Evolutionary conservation across 2,797 vertebrate species (phyloP).

Genomic region (Scarus forsteni): DNA sequence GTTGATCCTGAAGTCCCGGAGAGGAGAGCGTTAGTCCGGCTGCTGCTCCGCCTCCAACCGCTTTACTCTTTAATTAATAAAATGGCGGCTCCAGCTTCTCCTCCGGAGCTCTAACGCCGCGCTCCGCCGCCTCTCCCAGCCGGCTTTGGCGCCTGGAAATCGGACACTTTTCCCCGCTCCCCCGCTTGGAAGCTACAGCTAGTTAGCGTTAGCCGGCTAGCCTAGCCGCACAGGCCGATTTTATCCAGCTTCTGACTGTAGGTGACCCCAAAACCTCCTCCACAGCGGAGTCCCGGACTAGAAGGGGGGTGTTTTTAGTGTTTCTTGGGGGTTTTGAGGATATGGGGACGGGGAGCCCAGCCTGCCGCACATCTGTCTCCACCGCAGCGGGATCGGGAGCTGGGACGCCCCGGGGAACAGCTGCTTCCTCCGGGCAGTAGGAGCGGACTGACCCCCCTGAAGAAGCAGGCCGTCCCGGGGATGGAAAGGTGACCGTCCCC

Average conservation of each 20-base stretch:
- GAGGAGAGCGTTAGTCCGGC: background rate
- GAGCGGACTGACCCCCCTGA: slow-evolving; percentile 13
- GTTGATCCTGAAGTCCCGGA: slow-evolving; percentile 25
- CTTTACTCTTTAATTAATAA: background rate
- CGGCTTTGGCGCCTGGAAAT: slow-evolving; percentile 32
- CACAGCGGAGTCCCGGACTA: background rate
- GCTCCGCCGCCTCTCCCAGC: background rate
- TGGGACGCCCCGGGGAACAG: slow-evolving; percentile 60
- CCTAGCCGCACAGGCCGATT: slow-evolving; percentile 67
- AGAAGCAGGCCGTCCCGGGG: background rate
- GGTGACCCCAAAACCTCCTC: background rate
- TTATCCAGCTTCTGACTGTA: background rate
- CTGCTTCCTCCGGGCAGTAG: slow-evolving; percentile 53
- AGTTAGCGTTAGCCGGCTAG: slow-evolving; percentile 69
- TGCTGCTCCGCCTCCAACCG: background rate
- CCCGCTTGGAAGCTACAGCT: slow-evolving; percentile 41
- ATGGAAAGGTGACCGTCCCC: slow-evolving; percentile 22
- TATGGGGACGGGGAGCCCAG: slow-evolving; percentile 73
- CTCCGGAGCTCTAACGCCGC: background rate
- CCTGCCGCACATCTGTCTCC: slow-evolving; percentile 73
- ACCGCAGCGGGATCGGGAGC: slow-evolving; percentile 52
- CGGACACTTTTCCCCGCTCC: slow-evolving; percentile 29
- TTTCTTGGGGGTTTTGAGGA: slow-evolving; percentile 36
- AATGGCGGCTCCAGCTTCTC: background rate
- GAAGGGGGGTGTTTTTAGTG: too few species aligned